Percentiles rank a stretch among this genome's conserved stretches.
phyloP scores from a whole-genome alignment of 2,888 invertebrate species.

The Osmoderma eremita region DNA sequence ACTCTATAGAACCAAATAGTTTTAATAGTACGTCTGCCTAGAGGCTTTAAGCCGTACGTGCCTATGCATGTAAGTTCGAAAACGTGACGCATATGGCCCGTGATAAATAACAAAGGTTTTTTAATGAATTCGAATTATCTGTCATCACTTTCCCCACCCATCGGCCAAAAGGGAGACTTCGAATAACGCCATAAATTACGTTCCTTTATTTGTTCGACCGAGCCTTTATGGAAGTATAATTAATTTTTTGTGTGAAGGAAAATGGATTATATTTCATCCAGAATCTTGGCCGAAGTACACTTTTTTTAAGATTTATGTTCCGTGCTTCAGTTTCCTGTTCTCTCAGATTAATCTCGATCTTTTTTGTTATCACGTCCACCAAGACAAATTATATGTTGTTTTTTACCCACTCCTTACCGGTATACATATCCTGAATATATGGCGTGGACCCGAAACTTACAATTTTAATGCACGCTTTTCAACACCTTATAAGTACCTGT shows the following conservation, averaged over 20 bases:
- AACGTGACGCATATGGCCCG: conserved; percentile 6
- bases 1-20: too few species aligned
- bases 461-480: neutral
- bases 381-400: conserved; percentile 19
- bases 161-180: conserved; percentile 20
- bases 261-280: conserved; percentile 36
- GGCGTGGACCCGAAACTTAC: too few species aligned
- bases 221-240: conserved; percentile 36
- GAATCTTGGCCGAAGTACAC: conserved; percentile 35
- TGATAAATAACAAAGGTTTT: conserved; percentile 28
- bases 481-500: neutral
- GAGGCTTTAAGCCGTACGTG: neutral
- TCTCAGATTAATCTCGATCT: conserved; percentile 30
- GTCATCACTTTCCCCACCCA: conserved; percentile 19
- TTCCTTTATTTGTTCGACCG: conserved; percentile 34
- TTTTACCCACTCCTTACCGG: neutral
- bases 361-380: conserved; percentile 12
- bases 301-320: conserved; percentile 35
- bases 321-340: conserved; percentile 31
- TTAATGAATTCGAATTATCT: conserved; percentile 36
- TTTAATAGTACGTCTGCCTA: neutral
- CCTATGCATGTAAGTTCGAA: conserved; percentile 1
- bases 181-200: conserved; percentile 32
- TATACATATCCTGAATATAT: too few species aligned
- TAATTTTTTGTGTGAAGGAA: conserved; percentile 34